Conservation (phyloP, 2,888 invertebrate species). For the Rosalia funebris region DNA sequence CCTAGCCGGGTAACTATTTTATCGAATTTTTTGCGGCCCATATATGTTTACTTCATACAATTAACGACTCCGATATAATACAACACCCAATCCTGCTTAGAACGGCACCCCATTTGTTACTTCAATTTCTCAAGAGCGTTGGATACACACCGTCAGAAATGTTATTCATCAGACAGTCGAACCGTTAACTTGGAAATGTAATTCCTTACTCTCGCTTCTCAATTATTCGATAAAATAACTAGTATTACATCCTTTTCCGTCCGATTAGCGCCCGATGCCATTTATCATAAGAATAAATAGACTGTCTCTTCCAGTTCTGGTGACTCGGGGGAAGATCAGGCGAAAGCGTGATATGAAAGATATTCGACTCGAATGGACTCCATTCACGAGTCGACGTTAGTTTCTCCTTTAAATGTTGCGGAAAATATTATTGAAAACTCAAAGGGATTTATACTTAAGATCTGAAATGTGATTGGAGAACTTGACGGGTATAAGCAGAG, state of each 20-base stretch:
- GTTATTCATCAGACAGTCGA: conserved; percentile 4
- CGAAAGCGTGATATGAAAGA: conserved; percentile 14
- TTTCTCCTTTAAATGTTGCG: conserved; percentile 18
- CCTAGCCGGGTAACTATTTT: too few relatives aligned
- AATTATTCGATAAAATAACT: conserved; percentile 24
- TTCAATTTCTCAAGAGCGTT: background rate
- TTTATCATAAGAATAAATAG: conserved; percentile 26
- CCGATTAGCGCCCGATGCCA: conserved; percentile 12
- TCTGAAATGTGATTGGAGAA: background rate
- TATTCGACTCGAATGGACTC: conserved; percentile 8
- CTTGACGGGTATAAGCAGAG: too few relatives aligned
- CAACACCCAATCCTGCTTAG: too few relatives aligned
- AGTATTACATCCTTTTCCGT: conserved; percentile 21
- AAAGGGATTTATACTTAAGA: too few relatives aligned
- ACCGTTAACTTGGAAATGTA: conserved; percentile 5
- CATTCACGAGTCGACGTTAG: background rate
- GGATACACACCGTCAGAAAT: background rate
- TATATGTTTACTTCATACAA: too few relatives aligned
- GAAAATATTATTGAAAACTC: conserved; percentile 4
- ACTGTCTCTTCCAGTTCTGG: conserved; percentile 20
- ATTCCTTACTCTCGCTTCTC: conserved; percentile 9
- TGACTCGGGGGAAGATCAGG: conserved; percentile 9
- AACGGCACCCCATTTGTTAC: background rate
- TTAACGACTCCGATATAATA: too few relatives aligned
- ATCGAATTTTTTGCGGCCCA: too few relatives aligned